Evolutionary conservation across 2,888 invertebrate genomes (phyloP).

Genomic region (Diabrotica balteata): DNA sequence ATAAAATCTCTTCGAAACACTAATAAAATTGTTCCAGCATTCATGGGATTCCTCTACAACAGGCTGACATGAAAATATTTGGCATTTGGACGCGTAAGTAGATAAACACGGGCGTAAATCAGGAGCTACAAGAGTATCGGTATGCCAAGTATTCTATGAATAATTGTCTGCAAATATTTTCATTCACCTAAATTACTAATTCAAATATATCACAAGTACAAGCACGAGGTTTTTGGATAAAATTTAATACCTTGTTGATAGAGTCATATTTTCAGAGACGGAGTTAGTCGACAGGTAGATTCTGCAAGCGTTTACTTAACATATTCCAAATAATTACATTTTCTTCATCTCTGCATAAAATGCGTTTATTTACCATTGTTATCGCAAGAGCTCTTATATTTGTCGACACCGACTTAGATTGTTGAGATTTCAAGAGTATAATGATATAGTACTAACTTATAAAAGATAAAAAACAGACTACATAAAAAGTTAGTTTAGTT

Average conservation of each 20-base stretch:
- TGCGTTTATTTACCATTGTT: no score
- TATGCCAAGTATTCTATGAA: slow-evolving; percentile 37
- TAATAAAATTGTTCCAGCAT: slow-evolving; percentile 1
- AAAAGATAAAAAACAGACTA: no score
- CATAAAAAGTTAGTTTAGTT: no score
- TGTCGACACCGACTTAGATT: no score
- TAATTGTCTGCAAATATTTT: slow-evolving; percentile 31
- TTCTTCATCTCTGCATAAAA: no score
- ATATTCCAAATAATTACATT: no score
- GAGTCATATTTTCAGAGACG: slow-evolving; percentile 3
- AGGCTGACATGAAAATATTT: slow-evolving; percentile 5
- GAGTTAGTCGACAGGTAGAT: background rate
- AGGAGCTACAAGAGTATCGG: slow-evolving; percentile 30
- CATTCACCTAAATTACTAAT: slow-evolving; percentile 30
- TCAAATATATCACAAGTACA: slow-evolving; percentile 19
- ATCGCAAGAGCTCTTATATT: no score
- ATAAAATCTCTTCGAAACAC: slow-evolving; percentile 8
- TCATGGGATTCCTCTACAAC: slow-evolving; percentile 11
- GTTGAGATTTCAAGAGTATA: no score
- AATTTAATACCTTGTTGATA: slow-evolving; percentile 11
- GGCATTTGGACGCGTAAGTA: slow-evolving; percentile 9
- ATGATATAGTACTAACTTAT: no score
- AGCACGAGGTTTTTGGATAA: slow-evolving; percentile 14
- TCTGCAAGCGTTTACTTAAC: no score
- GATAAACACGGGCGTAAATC: slow-evolving; percentile 40